Evolutionary conservation across 2,113 vertebrate genomes (phyloP), one percentile per base, ranked within the genome.

Genomic region (Excalfactoria chinensis): DNA sequence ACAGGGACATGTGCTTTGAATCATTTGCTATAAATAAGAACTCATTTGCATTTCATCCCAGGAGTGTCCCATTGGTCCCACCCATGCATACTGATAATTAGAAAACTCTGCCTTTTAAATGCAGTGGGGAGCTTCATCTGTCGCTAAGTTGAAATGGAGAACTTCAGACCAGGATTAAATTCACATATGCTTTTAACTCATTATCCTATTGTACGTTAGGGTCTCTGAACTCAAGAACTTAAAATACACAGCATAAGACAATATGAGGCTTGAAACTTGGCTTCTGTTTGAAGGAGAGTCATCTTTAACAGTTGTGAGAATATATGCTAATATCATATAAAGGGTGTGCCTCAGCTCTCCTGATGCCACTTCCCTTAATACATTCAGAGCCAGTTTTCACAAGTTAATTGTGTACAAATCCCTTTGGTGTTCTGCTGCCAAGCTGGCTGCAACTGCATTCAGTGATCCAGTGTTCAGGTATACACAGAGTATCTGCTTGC

Each of bases 301-400:
- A 44, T 34, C 37, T 93, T 90, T 93, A 93, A 73, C 81, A 89
- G 68, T 84, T 94, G 87, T 73, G 59, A 86, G 86, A 73, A 59
- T 89, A 89, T 6, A 1, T 83, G 82, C 81, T 72, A 93, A 73
- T 34, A 44, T 48, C 67, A 80, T 13, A n/a, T 46, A 48, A 35
- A 75, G 89, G 67, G 84, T 1, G 21, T 79, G 82, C 49, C 67
- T 82, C 64, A 55, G n/a, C 59, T 72, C 55, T 72, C 87, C 51
- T 69, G 82, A 91, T 0, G 1, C 10, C 51, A 28, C 80, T 93
- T 87, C 67, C 76, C n/a, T 70, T 70, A 56, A 6, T 34, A 4
- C 0, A 0, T 76, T 73, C 86, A 44, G 28, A 91, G 86, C 12
- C 88, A 90, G 35, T 35, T 94, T 89, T 89, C 44, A 49, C 13